A percentile compares a stretch with the other conserved stretches of the same genome.
These are phyloP conservation scores for Electrona antarctica DNA, from an alignment of 2,113 vertebrate species.

Conservation along the genomic window DNA sequence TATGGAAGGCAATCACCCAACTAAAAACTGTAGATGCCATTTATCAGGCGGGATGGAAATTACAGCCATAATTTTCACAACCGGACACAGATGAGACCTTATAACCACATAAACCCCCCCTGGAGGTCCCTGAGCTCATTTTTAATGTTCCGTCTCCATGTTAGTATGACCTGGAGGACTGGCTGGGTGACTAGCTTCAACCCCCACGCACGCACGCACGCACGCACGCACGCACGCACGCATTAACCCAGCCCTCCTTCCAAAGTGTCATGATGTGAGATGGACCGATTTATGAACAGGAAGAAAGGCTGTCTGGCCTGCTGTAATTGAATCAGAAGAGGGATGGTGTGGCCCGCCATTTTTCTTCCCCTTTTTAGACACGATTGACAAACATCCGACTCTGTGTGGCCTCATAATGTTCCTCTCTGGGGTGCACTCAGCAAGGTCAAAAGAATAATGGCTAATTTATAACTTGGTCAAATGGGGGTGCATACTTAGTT, in stretches of 20 bases:
- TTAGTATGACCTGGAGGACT: constrained; percentile 65
- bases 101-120: constrained; percentile 76
- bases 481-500: too few species aligned
- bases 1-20: constrained; percentile 80
- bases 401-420: constrained; percentile 28
- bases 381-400: constrained; percentile 42
- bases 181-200: constrained; percentile 61
- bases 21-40: constrained; percentile 78
- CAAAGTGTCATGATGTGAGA: constrained; percentile 72
- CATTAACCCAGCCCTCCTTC: constrained; percentile 73
- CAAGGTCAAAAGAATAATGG: constrained; percentile 30
- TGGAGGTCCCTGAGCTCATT: constrained; percentile 57
- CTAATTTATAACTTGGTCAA: neutral
- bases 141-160: constrained; percentile 67
- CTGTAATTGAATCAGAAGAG: constrained; percentile 79
- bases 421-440: constrained; percentile 35
- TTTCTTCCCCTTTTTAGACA: constrained; percentile 20
- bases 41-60: constrained; percentile 84
- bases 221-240: constrained; percentile 17
- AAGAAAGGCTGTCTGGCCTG: constrained; percentile 61
- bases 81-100: constrained; percentile 73
- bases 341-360: constrained; percentile 48
- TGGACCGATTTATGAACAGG: constrained; percentile 79
- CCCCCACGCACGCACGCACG: too few species aligned
- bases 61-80: constrained; percentile 83